phyloP scores from a whole-genome alignment of 2,113 vertebrate species.

The Xenus cinereus region DNA sequence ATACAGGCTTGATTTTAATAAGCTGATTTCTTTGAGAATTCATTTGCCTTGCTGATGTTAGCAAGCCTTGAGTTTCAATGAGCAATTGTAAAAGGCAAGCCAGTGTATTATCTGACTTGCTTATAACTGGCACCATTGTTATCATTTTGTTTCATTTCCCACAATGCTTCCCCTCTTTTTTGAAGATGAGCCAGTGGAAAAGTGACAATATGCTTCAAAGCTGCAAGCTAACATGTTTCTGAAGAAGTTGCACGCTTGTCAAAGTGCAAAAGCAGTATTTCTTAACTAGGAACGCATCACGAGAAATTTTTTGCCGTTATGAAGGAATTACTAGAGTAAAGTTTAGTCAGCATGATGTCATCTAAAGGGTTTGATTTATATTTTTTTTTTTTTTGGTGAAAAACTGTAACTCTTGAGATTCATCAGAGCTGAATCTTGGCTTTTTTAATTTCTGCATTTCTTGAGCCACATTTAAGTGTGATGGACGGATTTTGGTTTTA shows the following conservation, averaged over 20 bases:
- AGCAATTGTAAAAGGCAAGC: background rate
- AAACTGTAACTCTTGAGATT: background rate
- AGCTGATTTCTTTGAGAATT: slow-evolving; percentile 1
- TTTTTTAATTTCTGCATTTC: background rate
- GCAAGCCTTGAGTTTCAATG: background rate
- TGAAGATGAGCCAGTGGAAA: background rate
- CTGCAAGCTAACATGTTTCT: background rate
- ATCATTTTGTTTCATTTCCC: background rate
- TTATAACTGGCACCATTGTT: background rate
- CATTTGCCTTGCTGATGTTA: background rate
- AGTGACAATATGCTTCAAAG: background rate
- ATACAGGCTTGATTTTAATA: background rate
- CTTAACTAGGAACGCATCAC: background rate
- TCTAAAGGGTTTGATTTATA: background rate
- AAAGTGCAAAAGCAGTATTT: background rate
- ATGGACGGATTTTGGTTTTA: background rate
- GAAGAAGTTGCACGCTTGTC: background rate
- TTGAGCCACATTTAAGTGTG: background rate
- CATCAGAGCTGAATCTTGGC: background rate
- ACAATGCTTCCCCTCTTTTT: background rate
- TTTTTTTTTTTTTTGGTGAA: background rate
- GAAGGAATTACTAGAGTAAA: background rate
- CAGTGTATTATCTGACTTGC: background rate
- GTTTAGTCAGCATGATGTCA: background rate
- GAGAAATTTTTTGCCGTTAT: background rate